phyloP scores from a whole-genome alignment of 2,888 invertebrate genomes.

The Pachydiplax longipennis region DNA sequence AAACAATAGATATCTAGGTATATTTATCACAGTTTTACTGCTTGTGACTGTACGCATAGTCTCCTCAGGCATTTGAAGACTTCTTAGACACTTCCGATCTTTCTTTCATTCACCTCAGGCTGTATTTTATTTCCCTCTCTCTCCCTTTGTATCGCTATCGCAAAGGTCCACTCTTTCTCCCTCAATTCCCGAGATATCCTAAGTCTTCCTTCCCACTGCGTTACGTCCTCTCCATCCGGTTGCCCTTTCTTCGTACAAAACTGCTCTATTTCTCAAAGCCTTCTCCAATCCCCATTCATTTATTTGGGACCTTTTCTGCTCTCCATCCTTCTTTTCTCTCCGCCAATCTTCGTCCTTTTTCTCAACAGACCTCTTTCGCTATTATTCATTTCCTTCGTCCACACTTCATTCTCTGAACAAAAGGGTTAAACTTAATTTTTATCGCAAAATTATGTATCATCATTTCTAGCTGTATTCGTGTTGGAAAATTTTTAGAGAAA shows the following conservation, averaged over 20 bases:
- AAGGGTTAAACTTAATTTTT: too few species aligned
- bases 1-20: too few species aligned
- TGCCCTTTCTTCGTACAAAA: neutral
- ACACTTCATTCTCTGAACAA: too few species aligned
- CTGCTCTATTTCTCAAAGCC: neutral
- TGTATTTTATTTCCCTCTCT: neutral
- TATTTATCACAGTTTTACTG: too few species aligned
- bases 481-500: too few species aligned
- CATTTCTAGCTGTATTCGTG: too few species aligned
- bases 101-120: neutral
- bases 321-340: neutral
- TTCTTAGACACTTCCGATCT: neutral
- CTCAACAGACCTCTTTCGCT: too few species aligned
- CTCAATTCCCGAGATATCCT: neutral
- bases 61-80: neutral
- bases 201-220: neutral
- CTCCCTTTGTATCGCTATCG: neutral
- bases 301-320: neutral
- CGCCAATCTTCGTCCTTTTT: neutral
- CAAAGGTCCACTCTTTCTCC: neutral
- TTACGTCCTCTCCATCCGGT: neutral
- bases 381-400: too few species aligned
- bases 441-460: too few species aligned
- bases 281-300: neutral
- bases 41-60: too few species aligned